A percentile compares a stretch with the other conserved stretches of the same genome.
Conservation (phyloP, 2,888 invertebrate species). For the Synergus itoensis region DNA sequence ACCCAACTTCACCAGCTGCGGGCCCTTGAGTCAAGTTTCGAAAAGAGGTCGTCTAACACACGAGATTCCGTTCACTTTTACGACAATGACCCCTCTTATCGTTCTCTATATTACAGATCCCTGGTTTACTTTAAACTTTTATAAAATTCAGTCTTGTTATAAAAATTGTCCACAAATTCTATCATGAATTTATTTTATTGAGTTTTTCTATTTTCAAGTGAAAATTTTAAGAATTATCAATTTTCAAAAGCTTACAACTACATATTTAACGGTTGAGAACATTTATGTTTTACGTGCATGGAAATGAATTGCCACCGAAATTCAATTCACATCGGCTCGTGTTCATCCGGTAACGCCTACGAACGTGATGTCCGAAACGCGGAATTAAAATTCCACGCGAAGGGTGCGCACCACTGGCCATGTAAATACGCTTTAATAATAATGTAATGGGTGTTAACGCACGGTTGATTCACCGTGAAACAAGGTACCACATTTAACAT, state of each 20-base stretch:
- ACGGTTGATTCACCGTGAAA: slow-evolving; percentile 55
- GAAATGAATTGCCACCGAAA: slow-evolving; percentile 16
- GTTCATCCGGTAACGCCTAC: slow-evolving; percentile 22
- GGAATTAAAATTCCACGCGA: slow-evolving; percentile 70
- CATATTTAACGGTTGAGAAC: neutral
- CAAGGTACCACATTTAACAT: slow-evolving; percentile 50
- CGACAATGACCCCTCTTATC: slow-evolving; percentile 24
- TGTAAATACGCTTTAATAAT: slow-evolving; percentile 75
- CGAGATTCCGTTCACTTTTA: slow-evolving; percentile 40
- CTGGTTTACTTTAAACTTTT: slow-evolving; percentile 5
- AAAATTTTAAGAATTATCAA: no score
- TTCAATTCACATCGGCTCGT: slow-evolving; percentile 23
- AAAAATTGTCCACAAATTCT: neutral
- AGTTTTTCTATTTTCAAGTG: no score
- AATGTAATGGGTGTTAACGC: slow-evolving; percentile 63
- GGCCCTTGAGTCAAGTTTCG: slow-evolving; percentile 41
- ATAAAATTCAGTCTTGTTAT: neutral
- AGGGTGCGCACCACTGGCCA: slow-evolving; percentile 62
- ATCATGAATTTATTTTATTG: neutral
- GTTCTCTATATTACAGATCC: neutral
- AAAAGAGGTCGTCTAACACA: slow-evolving; percentile 28
- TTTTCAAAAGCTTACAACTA: neutral
- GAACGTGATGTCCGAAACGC: slow-evolving; percentile 52
- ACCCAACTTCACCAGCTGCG: slow-evolving; percentile 17
- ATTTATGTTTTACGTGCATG: neutral